Conservation (phyloP, 2,888 invertebrate genomes). For the Tethea ocularis region DNA sequence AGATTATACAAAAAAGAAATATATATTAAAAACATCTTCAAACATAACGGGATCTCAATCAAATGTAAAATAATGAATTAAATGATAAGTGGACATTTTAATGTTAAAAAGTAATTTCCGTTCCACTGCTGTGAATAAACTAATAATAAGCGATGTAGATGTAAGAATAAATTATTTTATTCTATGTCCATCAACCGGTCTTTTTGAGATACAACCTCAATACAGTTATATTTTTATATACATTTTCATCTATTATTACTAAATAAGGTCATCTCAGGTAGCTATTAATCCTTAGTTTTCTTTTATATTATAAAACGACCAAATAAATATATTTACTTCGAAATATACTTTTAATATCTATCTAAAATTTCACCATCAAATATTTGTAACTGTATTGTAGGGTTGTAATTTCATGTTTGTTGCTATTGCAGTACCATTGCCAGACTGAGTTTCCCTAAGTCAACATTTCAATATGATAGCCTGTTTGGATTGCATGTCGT, state of each 20-base stretch:
- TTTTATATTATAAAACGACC: not conserved
- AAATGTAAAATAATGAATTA: constrained; percentile 51
- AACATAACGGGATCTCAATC: constrained; percentile 70
- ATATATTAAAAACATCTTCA: constrained; percentile 27
- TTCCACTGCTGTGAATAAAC: constrained; percentile 78
- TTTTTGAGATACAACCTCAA: constrained; percentile 14
- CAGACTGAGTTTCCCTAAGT: constrained; percentile 62
- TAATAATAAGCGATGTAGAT: constrained; percentile 62
- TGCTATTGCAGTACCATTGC: constrained; percentile 39
- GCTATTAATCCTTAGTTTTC: not conserved
- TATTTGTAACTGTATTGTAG: constrained; percentile 15
- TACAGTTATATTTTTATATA: constrained; percentile 15
- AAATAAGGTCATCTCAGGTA: not conserved
- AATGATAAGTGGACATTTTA: constrained; percentile 58
- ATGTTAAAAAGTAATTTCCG: constrained; percentile 63
- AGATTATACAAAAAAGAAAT: constrained; percentile 37
- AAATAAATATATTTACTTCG: not conserved
- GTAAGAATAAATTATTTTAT: constrained; percentile 43
- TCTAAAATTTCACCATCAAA: not conserved
- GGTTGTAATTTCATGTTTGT: constrained; percentile 18
- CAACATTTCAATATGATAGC: constrained; percentile 38
- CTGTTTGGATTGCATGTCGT: constrained; percentile 40
- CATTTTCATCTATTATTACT: not conserved
- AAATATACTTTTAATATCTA: not conserved
- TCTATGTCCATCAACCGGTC: constrained; percentile 18